Conservation (phyloP, 2,113 vertebrate genomes). For the Myotis lucifugus region DNA sequence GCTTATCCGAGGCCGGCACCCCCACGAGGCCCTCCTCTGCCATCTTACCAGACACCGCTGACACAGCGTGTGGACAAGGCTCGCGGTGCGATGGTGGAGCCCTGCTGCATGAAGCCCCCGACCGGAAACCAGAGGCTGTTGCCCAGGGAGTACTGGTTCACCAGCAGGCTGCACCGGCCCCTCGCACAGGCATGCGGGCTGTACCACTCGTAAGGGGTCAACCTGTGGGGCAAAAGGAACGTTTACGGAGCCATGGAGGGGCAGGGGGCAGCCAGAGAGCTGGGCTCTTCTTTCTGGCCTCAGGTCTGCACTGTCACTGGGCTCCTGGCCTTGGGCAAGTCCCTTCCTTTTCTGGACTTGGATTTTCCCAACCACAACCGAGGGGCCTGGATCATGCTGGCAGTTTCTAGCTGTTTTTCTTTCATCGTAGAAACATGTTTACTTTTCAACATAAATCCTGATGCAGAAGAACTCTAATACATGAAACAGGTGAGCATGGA, state of each 20-base stretch:
- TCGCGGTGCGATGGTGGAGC: conserved; percentile 97
- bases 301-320: background rate
- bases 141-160: conserved; percentile 98
- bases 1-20: background rate
- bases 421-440: background rate
- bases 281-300: background rate
- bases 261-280: accelerated
- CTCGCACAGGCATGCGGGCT: conserved; percentile 96
- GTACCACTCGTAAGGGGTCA: conserved; percentile 99
- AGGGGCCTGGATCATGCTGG: background rate
- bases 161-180: conserved; percentile 94
- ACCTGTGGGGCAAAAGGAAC: conserved; percentile 80
- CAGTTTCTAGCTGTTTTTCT: background rate
- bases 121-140: conserved; percentile 99
- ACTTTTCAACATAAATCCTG: background rate
- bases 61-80: conserved; percentile 97
- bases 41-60: conserved; percentile 97
- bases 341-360: background rate
- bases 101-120: conserved; percentile 99
- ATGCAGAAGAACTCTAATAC: background rate
- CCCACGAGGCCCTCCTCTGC: background rate
- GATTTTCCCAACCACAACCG: background rate
- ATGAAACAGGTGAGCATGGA: background rate
- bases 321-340: background rate
- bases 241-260: background rate